phyloP scores from a whole-genome alignment of 2,888 invertebrate genomes.

The Prostheceraeus crozeri region DNA sequence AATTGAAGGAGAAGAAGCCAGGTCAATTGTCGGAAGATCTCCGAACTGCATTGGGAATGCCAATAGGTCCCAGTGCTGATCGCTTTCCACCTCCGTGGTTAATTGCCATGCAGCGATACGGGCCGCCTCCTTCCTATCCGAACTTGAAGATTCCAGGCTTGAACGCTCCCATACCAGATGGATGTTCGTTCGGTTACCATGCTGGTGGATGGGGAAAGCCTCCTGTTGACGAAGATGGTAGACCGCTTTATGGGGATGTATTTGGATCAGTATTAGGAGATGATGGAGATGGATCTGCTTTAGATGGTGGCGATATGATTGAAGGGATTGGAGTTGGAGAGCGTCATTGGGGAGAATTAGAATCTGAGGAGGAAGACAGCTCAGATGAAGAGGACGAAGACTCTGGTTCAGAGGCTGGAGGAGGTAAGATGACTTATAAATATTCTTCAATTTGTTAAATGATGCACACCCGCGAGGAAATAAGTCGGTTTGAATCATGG shows the following conservation, averaged over 20 bases:
- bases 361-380: conserved; percentile 46
- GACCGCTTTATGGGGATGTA: conserved; percentile 95
- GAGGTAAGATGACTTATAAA: no score
- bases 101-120: conserved; percentile 93
- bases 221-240: conserved; percentile 93
- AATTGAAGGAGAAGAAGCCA: conserved; percentile 93
- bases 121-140: conserved; percentile 96
- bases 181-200: conserved; percentile 95
- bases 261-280: no score
- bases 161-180: conserved; percentile 93
- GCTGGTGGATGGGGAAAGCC: conserved; percentile 99
- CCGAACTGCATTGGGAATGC: conserved; percentile 93
- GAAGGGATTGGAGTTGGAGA: not conserved
- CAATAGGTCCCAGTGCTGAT: conserved; percentile 65
- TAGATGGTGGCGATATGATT: not conserved
- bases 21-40: conserved; percentile 92
- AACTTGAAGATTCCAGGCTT: conserved; percentile 93
- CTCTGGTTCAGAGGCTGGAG: no score
- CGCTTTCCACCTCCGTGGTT: conserved; percentile 78
- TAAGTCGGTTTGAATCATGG: no score
- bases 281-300: conserved; percentile 47
- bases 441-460: no score
- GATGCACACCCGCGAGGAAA: no score
- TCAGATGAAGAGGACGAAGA: conserved; percentile 49
- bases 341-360: conserved; percentile 69